Conservation (phyloP, 1,140 invertebrate genomes). For the Zaprionus davidi region DNA sequence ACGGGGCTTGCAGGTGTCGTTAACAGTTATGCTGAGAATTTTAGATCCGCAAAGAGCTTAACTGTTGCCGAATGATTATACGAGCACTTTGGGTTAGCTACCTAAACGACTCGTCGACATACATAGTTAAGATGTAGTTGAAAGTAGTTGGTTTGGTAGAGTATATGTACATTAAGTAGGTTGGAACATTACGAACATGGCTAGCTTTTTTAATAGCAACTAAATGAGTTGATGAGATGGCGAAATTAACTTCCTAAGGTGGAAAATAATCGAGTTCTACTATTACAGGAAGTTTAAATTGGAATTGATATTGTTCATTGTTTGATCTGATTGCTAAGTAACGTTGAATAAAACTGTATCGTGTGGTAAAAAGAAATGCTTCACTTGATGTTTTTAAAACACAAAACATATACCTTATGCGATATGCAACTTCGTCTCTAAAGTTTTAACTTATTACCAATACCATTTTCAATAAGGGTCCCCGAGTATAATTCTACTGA, state of each 20-base stretch:
- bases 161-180: neutral
- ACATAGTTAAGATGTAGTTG: slow-evolving; percentile 17
- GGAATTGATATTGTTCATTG: no score
- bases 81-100: slow-evolving; percentile 25
- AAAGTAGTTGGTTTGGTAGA: slow-evolving; percentile 1
- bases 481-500: no score
- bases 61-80: slow-evolving; percentile 38
- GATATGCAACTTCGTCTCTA: no score
- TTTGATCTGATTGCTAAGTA: no score
- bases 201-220: slow-evolving; percentile 12
- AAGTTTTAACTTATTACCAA: no score
- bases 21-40: slow-evolving; percentile 38
- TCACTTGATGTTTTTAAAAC: no score
- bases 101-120: slow-evolving; percentile 14
- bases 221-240: neutral
- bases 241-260: slow-evolving; percentile 3
- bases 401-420: no score
- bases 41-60: slow-evolving; percentile 32
- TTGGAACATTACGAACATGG: neutral
- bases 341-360: no score
- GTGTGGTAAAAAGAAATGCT: neutral
- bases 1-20: slow-evolving; percentile 3
- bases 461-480: no score
- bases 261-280: neutral
- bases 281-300: neutral